Percentiles rank a stretch among this genome's conserved stretches.
Evolutionary conservation across 2,797 vertebrate genomes (phyloP).

Genomic region (Aeoliscus strigatus): DNA sequence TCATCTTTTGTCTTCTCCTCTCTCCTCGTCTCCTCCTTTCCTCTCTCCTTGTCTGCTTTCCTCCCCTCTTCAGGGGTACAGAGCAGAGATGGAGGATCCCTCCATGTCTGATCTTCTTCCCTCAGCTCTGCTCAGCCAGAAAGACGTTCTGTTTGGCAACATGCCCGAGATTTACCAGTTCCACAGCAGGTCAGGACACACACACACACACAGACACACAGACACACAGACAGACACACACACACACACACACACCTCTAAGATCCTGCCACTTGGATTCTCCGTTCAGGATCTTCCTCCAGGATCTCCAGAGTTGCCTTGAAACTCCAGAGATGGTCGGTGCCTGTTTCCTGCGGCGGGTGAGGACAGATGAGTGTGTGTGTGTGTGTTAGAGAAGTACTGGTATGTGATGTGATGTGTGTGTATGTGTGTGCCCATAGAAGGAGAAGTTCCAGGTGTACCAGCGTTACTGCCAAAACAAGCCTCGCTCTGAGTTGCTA

Average conservation of each 20-base stretch:
- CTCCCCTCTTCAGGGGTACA: conserved; percentile 80
- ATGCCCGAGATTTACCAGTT: conserved; percentile 97
- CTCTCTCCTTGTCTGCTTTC: not conserved
- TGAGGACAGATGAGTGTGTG: too few species aligned
- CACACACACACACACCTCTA: too few species aligned
- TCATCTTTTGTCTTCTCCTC: not conserved
- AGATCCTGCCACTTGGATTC: conserved; percentile 14
- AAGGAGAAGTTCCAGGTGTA: conserved; percentile 98
- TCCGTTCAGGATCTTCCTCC: conserved; percentile 84
- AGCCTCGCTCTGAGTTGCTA: conserved; percentile 93
- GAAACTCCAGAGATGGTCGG: conserved; percentile 87
- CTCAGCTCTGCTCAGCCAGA: conserved; percentile 84
- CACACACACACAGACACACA: conserved; percentile 18
- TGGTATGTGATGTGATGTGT: too few species aligned
- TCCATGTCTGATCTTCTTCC: conserved; percentile 86
- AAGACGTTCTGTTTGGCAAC: conserved; percentile 93
- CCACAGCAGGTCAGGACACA: conserved; percentile 83
- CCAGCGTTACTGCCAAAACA: conserved; percentile 98
- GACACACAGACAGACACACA: conserved; percentile 21
- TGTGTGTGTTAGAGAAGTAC: conserved; percentile 6
- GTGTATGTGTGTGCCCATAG: conserved; percentile 54
- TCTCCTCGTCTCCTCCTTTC: not conserved
- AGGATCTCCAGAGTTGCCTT: conserved; percentile 86
- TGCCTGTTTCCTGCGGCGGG: conserved; percentile 87
- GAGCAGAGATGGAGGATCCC: conserved; percentile 93